Base-by-base conservation (phyloP, 2,797 vertebrate genomes). In the Sebastes diaconus region DNA sequence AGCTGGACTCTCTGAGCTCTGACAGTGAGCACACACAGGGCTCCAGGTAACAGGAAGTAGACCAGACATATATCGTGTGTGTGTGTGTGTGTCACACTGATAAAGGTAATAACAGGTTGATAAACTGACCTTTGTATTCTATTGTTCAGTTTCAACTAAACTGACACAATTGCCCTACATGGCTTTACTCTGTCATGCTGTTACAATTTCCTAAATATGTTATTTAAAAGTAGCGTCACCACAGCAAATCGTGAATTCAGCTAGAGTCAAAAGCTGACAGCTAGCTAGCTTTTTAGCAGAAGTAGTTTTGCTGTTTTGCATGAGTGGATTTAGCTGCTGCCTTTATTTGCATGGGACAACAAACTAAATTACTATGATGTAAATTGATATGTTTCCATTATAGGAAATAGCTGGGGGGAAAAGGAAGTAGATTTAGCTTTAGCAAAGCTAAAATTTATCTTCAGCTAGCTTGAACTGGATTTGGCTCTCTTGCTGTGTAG, bases 1-100 rank as follows among this genome's bases (percentile, higher is more conserved):
- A 97, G 96, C 84, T 97, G 90, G 96, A 96, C 90, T 98, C 98
- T 14, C 95, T 97, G 83, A 98, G 97, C 93, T 98, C 97, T 1
- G 96, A 96, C 81, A 98, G 97, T 78, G 96, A 96, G 61, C 95
- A 87, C 85, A 92, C 93, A 13, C 90, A 88, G 29, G 93, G 84
- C 73, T 94, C 94, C 90, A 94, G 93, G 94, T 95, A 93, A 93
- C 57, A 70, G n/a, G 27, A 61, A 60, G 14, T 32, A 75, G 8
- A 71, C 14, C 3, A 74, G 18, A 54, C 39, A 42, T 4, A 14
- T 10, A 42, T 42, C 14, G 16, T n/a, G 42, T 46, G 20, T 46
- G 6, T 72, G 25, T 74, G 20, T 71, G n/a, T 74, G 20, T 71
- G n/a, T 22, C 4, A 66, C 6, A 60, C 24, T 46, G 32, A 39